A percentile compares a stretch with the other conserved stretches of the same genome.
These are phyloP conservation scores for Nyctereutes procyonoides DNA, from an alignment of 2,113 vertebrate genomes.

Conservation along the genomic window DNA sequence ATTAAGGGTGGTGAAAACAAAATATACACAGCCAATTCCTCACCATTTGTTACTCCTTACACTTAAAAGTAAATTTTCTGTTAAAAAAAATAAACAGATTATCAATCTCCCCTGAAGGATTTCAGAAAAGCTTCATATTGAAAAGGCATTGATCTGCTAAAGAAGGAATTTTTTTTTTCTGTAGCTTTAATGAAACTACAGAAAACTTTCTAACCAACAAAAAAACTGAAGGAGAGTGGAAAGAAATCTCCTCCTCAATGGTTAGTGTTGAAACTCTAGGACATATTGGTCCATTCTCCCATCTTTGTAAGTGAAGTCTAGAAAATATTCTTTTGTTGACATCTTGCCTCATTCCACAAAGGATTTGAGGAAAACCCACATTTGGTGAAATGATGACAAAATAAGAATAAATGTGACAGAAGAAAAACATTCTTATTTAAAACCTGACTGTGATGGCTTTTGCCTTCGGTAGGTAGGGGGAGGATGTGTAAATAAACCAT, in stretches of 20 bases:
- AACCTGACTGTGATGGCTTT: slow-evolving; percentile 6
- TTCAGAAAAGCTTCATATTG: slow-evolving; percentile 75
- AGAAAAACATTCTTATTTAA: slow-evolving; percentile 45
- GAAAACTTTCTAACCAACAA: not conserved
- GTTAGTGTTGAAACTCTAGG: not conserved
- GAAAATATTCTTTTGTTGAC: not conserved
- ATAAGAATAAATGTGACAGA: slow-evolving; percentile 1
- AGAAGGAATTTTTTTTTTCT: slow-evolving; percentile 59
- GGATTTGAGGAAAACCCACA: not conserved
- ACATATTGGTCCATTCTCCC: not conserved
- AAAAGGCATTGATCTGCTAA: slow-evolving; percentile 61
- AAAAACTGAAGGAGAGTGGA: not conserved
- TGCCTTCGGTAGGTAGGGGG: not conserved
- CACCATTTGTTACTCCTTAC: slow-evolving; percentile 16
- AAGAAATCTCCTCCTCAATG: not conserved
- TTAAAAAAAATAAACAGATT: slow-evolving; percentile 70
- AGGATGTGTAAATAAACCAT: not conserved
- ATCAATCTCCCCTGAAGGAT: slow-evolving; percentile 58
- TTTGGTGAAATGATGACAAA: not conserved
- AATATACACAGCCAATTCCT: not conserved
- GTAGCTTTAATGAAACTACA: slow-evolving; percentile 7
- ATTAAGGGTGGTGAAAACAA: not conserved
- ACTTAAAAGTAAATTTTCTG: slow-evolving; percentile 58
- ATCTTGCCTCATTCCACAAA: slow-evolving; percentile 26
- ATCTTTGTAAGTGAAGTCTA: not conserved